These are phyloP conservation scores for Ormyrus thymus DNA, from an alignment of 2,888 invertebrate genomes.

Conservation along the genomic window DNA sequence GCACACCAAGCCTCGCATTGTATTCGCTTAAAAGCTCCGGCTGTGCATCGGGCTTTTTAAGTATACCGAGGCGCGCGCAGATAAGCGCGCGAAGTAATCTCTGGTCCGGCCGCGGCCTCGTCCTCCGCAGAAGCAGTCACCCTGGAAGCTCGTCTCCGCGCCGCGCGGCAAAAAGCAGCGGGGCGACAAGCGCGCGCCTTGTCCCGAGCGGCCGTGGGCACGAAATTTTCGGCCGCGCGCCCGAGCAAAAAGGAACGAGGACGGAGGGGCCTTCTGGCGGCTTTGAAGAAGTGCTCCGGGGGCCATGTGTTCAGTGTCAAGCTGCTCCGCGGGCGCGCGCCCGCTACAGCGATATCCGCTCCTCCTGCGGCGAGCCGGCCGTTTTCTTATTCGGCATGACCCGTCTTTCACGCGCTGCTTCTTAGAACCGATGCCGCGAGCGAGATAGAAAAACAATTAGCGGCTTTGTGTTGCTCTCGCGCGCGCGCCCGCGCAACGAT, in stretches of 20 bases:
- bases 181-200: constrained; percentile 45
- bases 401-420: constrained; percentile 44
- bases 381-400: too few species aligned
- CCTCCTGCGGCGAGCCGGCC: too few species aligned
- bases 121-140: too few species aligned
- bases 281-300: constrained; percentile 69
- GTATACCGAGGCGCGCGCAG: too few species aligned
- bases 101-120: too few species aligned
- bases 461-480: constrained; percentile 42
- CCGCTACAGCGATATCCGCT: too few species aligned
- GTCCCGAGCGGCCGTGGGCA: not conserved
- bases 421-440: constrained; percentile 32
- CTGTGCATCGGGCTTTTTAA: too few species aligned
- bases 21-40: too few species aligned
- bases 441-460: constrained; percentile 55
- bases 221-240: not conserved
- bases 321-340: constrained; percentile 61
- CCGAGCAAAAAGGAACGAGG: constrained; percentile 41
- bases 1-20: too few species aligned
- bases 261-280: constrained; percentile 64
- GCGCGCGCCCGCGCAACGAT: not conserved
- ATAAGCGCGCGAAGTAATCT: too few species aligned
- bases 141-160: not conserved
- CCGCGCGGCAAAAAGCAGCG: constrained; percentile 40
- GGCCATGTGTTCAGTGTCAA: constrained; percentile 75